phyloP scores from a whole-genome alignment of 2,113 vertebrate genomes.

The Halichoeres trimaculatus region DNA sequence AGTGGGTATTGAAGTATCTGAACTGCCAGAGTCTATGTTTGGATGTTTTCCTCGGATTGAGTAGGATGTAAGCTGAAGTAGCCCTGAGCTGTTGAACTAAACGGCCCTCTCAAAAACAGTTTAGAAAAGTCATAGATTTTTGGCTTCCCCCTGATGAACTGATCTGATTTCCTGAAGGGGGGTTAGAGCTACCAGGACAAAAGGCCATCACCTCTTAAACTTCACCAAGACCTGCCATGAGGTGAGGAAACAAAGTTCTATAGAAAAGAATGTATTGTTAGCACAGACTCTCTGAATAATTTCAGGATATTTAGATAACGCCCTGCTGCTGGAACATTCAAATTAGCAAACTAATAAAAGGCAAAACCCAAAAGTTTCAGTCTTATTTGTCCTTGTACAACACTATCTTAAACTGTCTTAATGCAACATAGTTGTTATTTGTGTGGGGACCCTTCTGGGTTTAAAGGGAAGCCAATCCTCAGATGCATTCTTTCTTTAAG shows the following conservation, averaged over 20 bases:
- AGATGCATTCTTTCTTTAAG: too few species aligned
- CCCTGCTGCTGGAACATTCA: too few species aligned
- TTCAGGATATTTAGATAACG: too few species aligned
- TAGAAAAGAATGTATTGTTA: neutral
- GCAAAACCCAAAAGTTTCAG: too few species aligned
- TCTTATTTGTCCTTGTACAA: too few species aligned
- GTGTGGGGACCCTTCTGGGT: too few species aligned
- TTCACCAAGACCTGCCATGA: neutral
- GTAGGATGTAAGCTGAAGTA: constrained; percentile 7
- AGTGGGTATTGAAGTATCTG: constrained; percentile 15
- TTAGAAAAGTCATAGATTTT: neutral
- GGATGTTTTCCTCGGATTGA: constrained; percentile 11
- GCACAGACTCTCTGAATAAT: too few species aligned
- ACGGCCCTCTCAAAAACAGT: neutral
- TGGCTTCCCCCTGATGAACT: neutral
- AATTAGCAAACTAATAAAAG: too few species aligned
- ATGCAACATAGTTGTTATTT: too few species aligned
- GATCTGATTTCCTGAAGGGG: neutral
- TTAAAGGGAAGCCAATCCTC: too few species aligned
- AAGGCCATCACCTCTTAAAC: constrained; percentile 1
- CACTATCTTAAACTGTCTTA: too few species aligned
- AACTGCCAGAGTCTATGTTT: constrained; percentile 13
- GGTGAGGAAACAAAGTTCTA: neutral
- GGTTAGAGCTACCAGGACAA: neutral
- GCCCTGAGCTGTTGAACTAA: constrained; percentile 7